phyloP scores from a whole-genome alignment of 1,140 invertebrate genomes.

The Atta texana region DNA sequence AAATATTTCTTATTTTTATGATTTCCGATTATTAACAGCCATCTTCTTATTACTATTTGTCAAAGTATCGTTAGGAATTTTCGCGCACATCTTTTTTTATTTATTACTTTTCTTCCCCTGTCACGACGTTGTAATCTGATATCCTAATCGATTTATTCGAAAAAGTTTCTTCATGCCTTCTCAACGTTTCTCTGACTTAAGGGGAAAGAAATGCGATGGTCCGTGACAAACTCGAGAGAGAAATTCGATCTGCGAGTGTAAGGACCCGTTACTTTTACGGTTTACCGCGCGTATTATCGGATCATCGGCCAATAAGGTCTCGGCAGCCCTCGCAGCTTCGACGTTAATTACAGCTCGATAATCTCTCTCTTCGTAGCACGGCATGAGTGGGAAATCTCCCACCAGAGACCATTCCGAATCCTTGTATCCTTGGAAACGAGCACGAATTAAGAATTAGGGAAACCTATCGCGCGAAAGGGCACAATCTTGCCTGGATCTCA shows the following conservation, averaged over 20 bases:
- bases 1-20: not conserved
- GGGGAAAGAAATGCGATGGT: constrained; percentile 32
- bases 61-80: not conserved
- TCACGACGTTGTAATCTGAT: not conserved
- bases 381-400: constrained; percentile 10
- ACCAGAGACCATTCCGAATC: not conserved
- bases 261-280: constrained; percentile 58
- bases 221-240: constrained; percentile 21
- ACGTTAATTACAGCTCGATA: constrained; percentile 73
- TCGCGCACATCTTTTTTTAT: not conserved
- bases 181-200: constrained; percentile 9
- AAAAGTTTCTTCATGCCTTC: constrained; percentile 32
- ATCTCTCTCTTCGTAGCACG: constrained; percentile 56
- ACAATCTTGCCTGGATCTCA: constrained; percentile 23
- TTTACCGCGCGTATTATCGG: constrained; percentile 67
- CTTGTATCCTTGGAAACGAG: constrained; percentile 68
- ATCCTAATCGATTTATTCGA: constrained; percentile 39
- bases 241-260: constrained; percentile 50
- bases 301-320: constrained; percentile 69
- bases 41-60: not conserved
- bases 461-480: constrained; percentile 34
- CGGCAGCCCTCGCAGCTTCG: not conserved
- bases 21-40: not conserved
- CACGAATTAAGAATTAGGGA: constrained; percentile 71
- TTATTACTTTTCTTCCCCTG: not conserved